Conservation (phyloP, 35 echinoderm and acorn worm species). For the Ophioderma brevispina region DNA sequence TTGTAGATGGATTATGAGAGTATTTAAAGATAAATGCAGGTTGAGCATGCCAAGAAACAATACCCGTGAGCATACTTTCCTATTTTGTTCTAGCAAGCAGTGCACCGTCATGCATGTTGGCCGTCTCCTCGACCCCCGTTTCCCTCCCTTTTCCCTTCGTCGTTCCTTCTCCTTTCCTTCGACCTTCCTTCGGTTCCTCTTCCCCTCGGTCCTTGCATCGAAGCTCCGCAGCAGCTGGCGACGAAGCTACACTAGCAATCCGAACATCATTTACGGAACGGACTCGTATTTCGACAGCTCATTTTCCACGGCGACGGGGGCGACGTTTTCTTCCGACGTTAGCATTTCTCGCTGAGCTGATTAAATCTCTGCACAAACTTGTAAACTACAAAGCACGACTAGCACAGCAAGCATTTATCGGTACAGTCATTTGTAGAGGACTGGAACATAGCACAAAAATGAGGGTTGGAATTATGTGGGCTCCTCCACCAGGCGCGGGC, state of each 20-base stretch:
- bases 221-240: not conserved
- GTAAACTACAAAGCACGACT: not conserved
- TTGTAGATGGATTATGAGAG: too few relatives aligned
- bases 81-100: too few relatives aligned
- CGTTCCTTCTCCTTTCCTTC: too few relatives aligned
- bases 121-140: too few relatives aligned
- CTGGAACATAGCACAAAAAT: not conserved
- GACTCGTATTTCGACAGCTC: not conserved
- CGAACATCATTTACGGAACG: not conserved
- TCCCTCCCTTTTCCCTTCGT: too few relatives aligned
- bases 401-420: not conserved
- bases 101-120: too few relatives aligned
- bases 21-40: too few relatives aligned
- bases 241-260: not conserved
- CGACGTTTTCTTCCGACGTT: not conserved
- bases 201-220: too few relatives aligned
- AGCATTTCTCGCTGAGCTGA: not conserved
- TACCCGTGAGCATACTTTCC: too few relatives aligned
- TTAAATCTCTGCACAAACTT: not conserved
- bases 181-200: too few relatives aligned
- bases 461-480: not conserved
- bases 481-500: not conserved
- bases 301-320: not conserved
- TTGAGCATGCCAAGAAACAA: too few relatives aligned
- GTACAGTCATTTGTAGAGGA: not conserved